phyloP scores from a whole-genome alignment of 2,113 vertebrate genomes.

The Cinclus cinclus region DNA sequence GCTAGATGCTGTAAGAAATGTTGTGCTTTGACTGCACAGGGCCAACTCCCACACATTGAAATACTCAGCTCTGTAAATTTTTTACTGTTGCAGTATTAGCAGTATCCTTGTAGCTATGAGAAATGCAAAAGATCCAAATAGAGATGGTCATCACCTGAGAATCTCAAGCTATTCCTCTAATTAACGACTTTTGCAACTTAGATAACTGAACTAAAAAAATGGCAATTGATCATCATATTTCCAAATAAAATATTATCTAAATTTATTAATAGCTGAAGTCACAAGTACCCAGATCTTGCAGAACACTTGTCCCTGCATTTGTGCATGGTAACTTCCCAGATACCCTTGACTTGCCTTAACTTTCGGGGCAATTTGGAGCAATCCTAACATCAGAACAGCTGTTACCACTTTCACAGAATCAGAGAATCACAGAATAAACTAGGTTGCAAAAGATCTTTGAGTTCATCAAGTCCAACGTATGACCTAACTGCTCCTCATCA shows the following conservation, averaged over 20 bases:
- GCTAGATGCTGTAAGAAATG: neutral
- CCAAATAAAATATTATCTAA: neutral
- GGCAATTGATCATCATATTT: neutral
- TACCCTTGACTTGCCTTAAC: neutral
- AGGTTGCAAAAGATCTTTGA: neutral
- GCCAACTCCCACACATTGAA: neutral
- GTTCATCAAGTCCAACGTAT: neutral
- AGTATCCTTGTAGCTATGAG: neutral
- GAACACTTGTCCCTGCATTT: neutral
- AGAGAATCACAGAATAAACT: neutral
- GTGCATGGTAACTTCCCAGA: neutral
- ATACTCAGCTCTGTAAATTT: neutral
- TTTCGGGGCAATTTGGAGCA: neutral
- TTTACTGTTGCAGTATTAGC: neutral
- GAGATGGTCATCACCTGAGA: neutral
- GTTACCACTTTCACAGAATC: neutral
- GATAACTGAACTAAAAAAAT: neutral
- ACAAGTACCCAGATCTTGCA: neutral
- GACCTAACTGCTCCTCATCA: neutral
- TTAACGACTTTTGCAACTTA: neutral
- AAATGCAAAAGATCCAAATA: neutral
- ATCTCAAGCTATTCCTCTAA: neutral
- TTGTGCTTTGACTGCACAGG: neutral
- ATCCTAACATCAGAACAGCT: neutral
- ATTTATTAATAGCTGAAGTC: neutral